Conservation (phyloP, 2,113 vertebrate species). For the Solea solea region DNA sequence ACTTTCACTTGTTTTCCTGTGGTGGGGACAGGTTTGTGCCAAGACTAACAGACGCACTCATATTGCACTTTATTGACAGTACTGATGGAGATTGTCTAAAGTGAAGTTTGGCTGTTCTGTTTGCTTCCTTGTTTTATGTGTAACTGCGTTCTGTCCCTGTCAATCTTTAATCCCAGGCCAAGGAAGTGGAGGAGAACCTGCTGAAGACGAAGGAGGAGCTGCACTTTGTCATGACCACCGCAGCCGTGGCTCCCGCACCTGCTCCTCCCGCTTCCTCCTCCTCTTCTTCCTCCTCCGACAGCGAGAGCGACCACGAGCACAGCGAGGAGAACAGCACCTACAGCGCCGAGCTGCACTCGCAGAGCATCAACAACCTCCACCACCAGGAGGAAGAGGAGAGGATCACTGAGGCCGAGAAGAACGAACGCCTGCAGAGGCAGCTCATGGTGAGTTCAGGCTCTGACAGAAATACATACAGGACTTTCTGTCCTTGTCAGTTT, state of each 20-base stretch:
- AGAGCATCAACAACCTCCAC: slow-evolving; percentile 85
- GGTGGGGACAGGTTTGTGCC: no score
- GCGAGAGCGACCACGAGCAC: slow-evolving; percentile 78
- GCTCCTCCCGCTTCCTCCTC: slow-evolving; percentile 53
- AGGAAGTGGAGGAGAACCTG: slow-evolving; percentile 89
- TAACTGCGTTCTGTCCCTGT: not conserved
- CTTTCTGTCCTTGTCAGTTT: no score
- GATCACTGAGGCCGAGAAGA: slow-evolving; percentile 93
- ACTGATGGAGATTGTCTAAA: no score
- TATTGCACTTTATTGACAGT: no score
- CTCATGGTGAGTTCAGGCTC: slow-evolving; percentile 85
- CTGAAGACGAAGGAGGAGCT: slow-evolving; percentile 93
- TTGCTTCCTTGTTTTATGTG: no score
- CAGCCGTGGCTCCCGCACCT: slow-evolving; percentile 57
- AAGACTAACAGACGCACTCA: no score
- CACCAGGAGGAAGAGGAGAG: slow-evolving; percentile 86
- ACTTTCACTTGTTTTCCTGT: no score
- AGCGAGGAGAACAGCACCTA: slow-evolving; percentile 84
- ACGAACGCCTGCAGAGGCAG: slow-evolving; percentile 88
- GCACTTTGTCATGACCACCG: slow-evolving; percentile 82
- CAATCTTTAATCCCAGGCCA: slow-evolving; percentile 64
- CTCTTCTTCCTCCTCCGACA: slow-evolving; percentile 74
- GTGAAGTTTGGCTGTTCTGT: no score
- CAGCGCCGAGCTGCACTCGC: slow-evolving; percentile 91
- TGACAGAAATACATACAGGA: no score